Evolutionary conservation across 2,113 vertebrate species (phyloP).

Genomic region (Lepidothrix coronata): DNA sequence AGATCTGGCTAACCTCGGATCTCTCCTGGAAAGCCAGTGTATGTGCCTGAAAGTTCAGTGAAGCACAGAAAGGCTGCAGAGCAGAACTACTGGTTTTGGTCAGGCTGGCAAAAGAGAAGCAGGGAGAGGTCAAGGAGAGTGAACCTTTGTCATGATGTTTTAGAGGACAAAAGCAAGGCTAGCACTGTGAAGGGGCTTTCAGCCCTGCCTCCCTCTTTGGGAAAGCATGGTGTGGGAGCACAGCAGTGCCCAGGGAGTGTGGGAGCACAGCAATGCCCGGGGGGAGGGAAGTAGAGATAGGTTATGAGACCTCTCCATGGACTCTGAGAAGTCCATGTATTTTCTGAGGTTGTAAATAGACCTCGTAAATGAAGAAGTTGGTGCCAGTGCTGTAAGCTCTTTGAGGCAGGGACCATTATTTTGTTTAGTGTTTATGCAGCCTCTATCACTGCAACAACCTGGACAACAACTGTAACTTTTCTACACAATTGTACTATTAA

Average conservation of each 20-base stretch:
- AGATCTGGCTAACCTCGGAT: accelerated
- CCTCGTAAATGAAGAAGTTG: background rate
- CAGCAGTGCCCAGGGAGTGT: accelerated
- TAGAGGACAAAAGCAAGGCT: background rate
- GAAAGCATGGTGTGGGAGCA: background rate
- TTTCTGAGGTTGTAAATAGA: background rate
- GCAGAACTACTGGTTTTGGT: background rate
- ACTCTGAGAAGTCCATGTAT: background rate
- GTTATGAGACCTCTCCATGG: background rate
- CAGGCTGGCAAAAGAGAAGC: background rate
- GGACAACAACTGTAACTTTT: background rate
- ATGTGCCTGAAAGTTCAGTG: background rate
- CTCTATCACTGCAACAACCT: background rate
- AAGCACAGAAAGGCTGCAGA: background rate
- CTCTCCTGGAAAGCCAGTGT: background rate
- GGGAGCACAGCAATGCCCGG: accelerated
- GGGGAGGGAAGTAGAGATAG: background rate
- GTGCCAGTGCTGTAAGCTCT: background rate
- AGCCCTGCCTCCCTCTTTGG: background rate
- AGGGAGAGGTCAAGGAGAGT: background rate
- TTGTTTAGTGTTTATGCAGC: background rate
- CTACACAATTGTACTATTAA: background rate
- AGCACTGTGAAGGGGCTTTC: background rate
- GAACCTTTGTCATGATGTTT: background rate
- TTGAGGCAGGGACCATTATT: background rate